Base-by-base conservation (phyloP, 2,113 vertebrate species). In the Colistium nudipinnis region DNA sequence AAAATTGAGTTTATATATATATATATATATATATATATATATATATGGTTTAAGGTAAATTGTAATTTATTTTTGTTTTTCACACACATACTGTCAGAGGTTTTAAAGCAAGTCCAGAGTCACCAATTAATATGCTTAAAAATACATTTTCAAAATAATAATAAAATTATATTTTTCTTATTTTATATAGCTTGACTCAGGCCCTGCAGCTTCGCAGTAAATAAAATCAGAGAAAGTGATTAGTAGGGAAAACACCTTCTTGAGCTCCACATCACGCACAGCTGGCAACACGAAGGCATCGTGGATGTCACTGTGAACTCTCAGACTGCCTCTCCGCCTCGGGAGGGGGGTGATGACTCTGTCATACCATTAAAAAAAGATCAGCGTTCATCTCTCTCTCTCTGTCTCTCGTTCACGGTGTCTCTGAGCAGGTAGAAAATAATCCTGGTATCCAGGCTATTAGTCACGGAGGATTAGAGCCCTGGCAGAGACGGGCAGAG, bases 381-480 rank as follows among this genome's bases (percentile, higher is more conserved):
- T 76, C 61, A 55, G 60, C 65, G 66, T 56, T 62, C 54, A 25
- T 61, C 16, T 51, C 57, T 38, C 49, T 14, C 20, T 47, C 20
- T 22, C 6, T 17, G n/a, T 63, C 39, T 64, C 67, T 67, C 45
- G 67, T 70, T 82, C 12, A 43, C 64, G 60, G 31, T 69, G 60
- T 79, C 76, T 85, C 57, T 80, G 77, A 51, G 75, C 80, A 88
- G 90, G 84, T 86, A 81, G 80, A 81, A 68, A 78, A 80, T 74
- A 89, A 85, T 87, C 80, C 79, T 80, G 31, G 61, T 70, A 86
- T 80, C 62, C 73, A 77, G 59, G 49, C 74, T 76, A 85, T 89
- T 88, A 85, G 84, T 84, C 85, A 88, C 82, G 80, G 74, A 78
- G 86, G 88, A 91, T 91, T 90, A 87, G 76, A 71, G 59, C 70